A percentile compares a stretch with the other conserved stretches of the same genome.
Conservation (phyloP, 2,113 vertebrate species). For the Macaca mulatta region DNA sequence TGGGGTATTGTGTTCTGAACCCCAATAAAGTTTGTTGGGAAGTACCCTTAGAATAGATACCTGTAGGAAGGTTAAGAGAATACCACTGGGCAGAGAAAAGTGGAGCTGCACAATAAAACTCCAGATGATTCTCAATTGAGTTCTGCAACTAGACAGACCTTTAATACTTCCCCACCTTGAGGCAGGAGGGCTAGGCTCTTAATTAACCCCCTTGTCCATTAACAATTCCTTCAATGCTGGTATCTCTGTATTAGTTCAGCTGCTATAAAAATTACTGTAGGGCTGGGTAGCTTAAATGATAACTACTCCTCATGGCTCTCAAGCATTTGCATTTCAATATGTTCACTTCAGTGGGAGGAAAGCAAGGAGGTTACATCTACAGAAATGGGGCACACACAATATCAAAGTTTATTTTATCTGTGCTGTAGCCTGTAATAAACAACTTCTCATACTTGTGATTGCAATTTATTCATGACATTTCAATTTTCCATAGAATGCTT, state of each 20-base stretch:
- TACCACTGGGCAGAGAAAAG: background rate
- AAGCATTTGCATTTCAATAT: background rate
- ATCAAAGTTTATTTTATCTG: background rate
- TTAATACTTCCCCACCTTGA: background rate
- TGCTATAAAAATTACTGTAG: background rate
- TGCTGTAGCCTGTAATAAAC: background rate
- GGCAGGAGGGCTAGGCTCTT: background rate
- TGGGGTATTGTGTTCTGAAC: background rate
- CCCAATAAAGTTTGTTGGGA: background rate
- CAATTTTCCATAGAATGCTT: background rate
- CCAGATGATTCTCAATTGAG: background rate
- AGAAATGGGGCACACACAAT: background rate
- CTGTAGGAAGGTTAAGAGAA: background rate
- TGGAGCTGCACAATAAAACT: background rate
- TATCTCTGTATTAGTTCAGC: background rate
- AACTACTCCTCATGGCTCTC: background rate
- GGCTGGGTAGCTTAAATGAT: background rate
- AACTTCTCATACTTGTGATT: background rate
- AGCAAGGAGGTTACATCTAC: background rate
- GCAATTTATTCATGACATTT: background rate
- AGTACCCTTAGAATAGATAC: background rate
- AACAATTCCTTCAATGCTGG: background rate
- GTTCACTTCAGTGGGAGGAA: background rate
- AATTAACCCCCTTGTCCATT: background rate
- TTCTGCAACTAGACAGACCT: background rate